Base-by-base conservation (phyloP, 2,113 vertebrate species). In the Arenaria interpres region DNA sequence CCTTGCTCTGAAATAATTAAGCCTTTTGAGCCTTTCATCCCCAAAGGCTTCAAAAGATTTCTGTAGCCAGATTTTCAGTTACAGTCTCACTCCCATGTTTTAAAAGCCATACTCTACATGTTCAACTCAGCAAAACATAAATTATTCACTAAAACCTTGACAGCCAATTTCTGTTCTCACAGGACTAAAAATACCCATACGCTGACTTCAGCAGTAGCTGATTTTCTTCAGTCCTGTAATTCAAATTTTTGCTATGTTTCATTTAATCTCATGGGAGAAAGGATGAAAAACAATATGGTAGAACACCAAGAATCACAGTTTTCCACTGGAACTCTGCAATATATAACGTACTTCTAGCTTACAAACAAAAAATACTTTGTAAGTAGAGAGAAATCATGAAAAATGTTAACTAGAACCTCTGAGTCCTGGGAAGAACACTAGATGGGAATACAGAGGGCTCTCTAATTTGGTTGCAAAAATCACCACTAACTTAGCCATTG, bases 111-210 rank as follows among this genome's bases (percentile, higher is more conserved):
- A 56, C 23, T 25, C 10, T 22, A 11, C 21, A 86, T 15, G 89
- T 41, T 50, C 60, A 86, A 57, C 37, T 83, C 32, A 53, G 63
- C 17, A 84, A 66, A 87, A 48, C 10, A 89, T 71, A 87, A 78
- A 80, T 80, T 77, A 66, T 48, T 94, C 76, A 93, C 16, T 72
- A 30, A 89, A 91, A 64, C 20, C 8, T 25, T 57, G n/a, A 83
- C 3, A 1, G 23, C 33, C 59, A 57, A 41, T n/a, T 88, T 75
- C 69, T 93, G 46, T 46, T 89, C 62, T 56, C 48, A 86, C 54
- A 72, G 28, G 53, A 62, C 57, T 63, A 83, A 86, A 66, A 68
- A 57, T 59, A 71, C 0, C 3, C 21, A 77, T 32, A 48, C 1
- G 2, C 33, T 69, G 45, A 85, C n/a, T 74, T 69, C 50, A 59